Base-by-base conservation (phyloP, 1,140 invertebrate species). In the Panagrolaimus sp. region DNA sequence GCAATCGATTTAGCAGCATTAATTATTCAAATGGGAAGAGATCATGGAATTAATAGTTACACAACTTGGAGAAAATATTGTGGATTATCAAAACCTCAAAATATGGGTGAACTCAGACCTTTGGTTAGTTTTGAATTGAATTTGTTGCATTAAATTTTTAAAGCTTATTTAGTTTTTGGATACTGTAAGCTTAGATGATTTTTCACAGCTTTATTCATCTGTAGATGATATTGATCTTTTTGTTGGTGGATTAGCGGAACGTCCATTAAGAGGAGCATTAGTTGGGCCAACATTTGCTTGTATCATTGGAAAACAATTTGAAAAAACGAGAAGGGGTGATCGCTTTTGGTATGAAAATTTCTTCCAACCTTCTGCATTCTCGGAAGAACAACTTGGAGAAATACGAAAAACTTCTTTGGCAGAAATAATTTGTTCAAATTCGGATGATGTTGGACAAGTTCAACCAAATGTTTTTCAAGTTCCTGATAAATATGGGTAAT, bases 211-310 rank as follows among this genome's bases (percentile, higher is more conserved):
- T 6, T 88, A 88, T 76, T 58, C 72, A 15, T 76, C 83, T 66
- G 89, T 93, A 28, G 85, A 88, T 44, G 91, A 94, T 77, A 88
- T 94, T n/a, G 92, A 94, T 82, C 85, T 94, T 0, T 88, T 91
- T 68, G 87, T 92, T 26, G 91, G 90, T 21, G 89, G 90, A 46
- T 88, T 92, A 83, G 87, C 89, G 0, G 92, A 94, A 80, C 81
- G 78, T 0, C 90, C 91, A 79, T 83, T 93, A 1, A 70, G 74
- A 21, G 85, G 85, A 9, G 82, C 85, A 1, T 58, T 84, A 0
- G 87, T 94, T 15, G 93, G 92, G 10, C 90, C 90, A 0, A 93
- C 91, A 0, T 91, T 93, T 78, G 88, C 88, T 12, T 94, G 91
- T 77, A 88, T 94, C 32, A 87, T 96, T n/a, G 89, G 88, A 5